A percentile compares a stretch with the other conserved stretches of the same genome.
Conservation (phyloP, 2,888 invertebrate genomes). For the Thera obeliscata region DNA sequence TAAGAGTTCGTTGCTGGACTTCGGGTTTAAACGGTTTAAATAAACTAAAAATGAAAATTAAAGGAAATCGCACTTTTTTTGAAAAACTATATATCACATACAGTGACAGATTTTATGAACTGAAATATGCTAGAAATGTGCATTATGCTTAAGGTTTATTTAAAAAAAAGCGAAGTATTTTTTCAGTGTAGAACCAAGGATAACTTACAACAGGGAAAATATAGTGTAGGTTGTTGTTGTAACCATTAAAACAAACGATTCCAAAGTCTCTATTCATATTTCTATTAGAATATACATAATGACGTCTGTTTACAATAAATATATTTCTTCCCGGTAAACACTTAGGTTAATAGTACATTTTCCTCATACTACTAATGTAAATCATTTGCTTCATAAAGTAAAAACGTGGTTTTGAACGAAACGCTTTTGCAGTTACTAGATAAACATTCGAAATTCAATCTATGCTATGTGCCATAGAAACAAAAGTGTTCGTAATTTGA, state of each 20-base stretch:
- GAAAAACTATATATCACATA: no score
- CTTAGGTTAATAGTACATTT: slow-evolving; percentile 5
- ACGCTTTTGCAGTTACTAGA: not conserved
- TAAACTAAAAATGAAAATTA: no score
- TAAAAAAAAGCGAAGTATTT: no score
- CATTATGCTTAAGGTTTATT: no score
- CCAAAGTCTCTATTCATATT: slow-evolving; percentile 11
- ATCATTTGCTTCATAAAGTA: not conserved
- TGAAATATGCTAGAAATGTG: no score
- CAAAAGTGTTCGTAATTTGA: slow-evolving; percentile 7
- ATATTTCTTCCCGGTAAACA: slow-evolving; percentile 15
- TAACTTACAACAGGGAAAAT: no score
- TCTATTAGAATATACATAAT: not conserved
- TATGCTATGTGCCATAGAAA: not conserved
- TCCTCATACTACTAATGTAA: slow-evolving; percentile 4
- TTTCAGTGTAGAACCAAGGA: no score
- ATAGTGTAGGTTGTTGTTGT: not conserved
- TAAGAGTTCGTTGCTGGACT: no score
- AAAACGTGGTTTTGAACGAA: slow-evolving; percentile 1
- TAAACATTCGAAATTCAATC: not conserved
- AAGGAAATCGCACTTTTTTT: no score
- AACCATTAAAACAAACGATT: not conserved
- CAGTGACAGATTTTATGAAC: no score
- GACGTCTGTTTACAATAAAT: slow-evolving; percentile 10
- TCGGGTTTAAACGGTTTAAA: no score